These are phyloP conservation scores for Agrenia bidenticulata DNA, from an alignment of 2,888 invertebrate species.

Conservation along the genomic window DNA sequence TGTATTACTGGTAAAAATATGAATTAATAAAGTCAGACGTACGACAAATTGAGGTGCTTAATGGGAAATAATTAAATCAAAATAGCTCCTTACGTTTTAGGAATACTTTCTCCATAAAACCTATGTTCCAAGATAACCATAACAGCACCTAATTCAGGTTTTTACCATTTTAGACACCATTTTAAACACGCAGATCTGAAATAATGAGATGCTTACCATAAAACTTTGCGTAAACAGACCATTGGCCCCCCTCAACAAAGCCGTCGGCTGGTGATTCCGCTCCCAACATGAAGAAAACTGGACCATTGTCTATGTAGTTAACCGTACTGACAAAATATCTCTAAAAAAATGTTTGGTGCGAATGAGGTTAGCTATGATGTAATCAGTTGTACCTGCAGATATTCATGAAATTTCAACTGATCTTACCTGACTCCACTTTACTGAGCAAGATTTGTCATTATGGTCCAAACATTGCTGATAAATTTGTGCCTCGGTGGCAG, in stretches of 20 bases:
- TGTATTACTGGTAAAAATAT: background rate
- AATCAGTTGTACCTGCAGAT: background rate
- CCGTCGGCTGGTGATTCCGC: conserved; percentile 33
- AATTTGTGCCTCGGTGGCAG: background rate
- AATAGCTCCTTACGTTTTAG: conserved; percentile 17
- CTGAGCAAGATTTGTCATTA: conserved; percentile 11
- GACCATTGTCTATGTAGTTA: conserved; percentile 25
- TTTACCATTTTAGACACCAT: no score
- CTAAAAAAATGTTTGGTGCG: background rate
- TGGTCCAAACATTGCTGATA: conserved; percentile 30
- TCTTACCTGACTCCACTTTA: conserved; percentile 28
- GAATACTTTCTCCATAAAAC: conserved; percentile 34
- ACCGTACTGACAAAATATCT: conserved; percentile 29
- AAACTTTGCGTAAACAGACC: conserved; percentile 26
- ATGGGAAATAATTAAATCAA: background rate
- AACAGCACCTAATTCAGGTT: conserved; percentile 23
- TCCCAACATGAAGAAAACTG: conserved; percentile 35
- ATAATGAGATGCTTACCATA: conserved; percentile 26
- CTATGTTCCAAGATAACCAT: conserved; percentile 30
- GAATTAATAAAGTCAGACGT: background rate
- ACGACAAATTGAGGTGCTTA: no score
- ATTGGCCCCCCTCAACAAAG: conserved; percentile 25
- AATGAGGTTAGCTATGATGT: background rate
- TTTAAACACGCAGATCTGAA: no score
- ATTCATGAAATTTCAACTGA: background rate